Percentiles rank a stretch among this genome's conserved stretches.
phyloP scores from a whole-genome alignment of 2,888 invertebrate species.

The Dryadula phaetusa region DNA sequence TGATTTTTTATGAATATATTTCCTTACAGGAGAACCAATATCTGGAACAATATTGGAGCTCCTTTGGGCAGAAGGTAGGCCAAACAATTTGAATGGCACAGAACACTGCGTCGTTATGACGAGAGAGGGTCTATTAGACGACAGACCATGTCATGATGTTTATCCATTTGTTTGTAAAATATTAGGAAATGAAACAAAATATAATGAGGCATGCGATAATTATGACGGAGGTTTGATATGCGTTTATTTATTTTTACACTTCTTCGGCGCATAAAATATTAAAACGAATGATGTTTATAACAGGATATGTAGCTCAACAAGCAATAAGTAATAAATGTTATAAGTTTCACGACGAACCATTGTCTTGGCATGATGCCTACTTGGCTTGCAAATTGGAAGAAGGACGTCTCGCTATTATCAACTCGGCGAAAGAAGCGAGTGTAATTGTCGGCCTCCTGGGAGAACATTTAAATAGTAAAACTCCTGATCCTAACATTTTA shows the following conservation, averaged over 20 bases:
- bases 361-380: constrained; percentile 63
- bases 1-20: no score
- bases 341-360: constrained; percentile 60
- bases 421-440: constrained; percentile 59
- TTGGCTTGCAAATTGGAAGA: constrained; percentile 58
- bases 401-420: constrained; percentile 58
- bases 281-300: constrained; percentile 15
- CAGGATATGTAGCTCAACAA: constrained; percentile 53
- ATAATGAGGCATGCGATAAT: constrained; percentile 56
- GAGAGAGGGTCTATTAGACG: constrained; percentile 61
- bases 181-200: constrained; percentile 52
- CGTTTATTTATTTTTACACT: not conserved
- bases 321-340: constrained; percentile 58
- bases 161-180: constrained; percentile 64
- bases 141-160: constrained; percentile 55
- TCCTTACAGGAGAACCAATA: constrained; percentile 54
- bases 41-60: constrained; percentile 57
- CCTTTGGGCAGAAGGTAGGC: constrained; percentile 60
- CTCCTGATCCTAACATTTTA: constrained; percentile 59
- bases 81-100: constrained; percentile 53
- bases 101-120: constrained; percentile 64
- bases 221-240: constrained; percentile 54
- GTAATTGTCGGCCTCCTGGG: constrained; percentile 56
- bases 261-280: not conserved
- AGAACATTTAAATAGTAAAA: constrained; percentile 55